These are phyloP conservation scores for Phengaris alcon DNA, from an alignment of 2,888 invertebrate genomes.

Conservation along the genomic window DNA sequence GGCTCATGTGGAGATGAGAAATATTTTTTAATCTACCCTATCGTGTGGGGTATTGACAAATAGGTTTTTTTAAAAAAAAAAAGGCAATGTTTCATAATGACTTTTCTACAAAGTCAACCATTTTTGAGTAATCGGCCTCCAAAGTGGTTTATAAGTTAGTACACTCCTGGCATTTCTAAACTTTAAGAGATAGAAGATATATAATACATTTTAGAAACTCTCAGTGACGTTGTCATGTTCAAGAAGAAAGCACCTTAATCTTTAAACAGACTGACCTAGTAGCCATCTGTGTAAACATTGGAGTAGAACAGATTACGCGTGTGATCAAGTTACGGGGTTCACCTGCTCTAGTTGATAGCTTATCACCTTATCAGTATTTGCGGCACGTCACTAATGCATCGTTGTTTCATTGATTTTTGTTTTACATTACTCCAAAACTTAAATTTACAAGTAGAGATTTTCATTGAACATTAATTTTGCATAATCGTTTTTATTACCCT, in stretches of 20 bases:
- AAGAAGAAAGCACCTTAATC: neutral
- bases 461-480: neutral
- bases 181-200: too few species aligned
- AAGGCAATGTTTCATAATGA: too few species aligned
- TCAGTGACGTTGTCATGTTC: neutral
- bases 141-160: too few species aligned
- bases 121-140: too few species aligned
- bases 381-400: slow-evolving; percentile 6
- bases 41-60: too few species aligned
- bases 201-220: too few species aligned
- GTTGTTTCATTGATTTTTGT: neutral
- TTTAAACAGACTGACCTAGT: neutral
- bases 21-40: too few species aligned
- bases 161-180: too few species aligned
- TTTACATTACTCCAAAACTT: neutral
- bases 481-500: slow-evolving; percentile 1
- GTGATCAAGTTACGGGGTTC: slow-evolving; percentile 1
- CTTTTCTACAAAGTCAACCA: too few species aligned
- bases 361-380: slow-evolving; percentile 14
- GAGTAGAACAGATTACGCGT: neutral
- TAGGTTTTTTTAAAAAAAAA: too few species aligned
- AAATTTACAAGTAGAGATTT: neutral
- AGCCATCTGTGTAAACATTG: neutral
- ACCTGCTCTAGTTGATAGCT: slow-evolving; percentile 7
- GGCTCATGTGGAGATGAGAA: too few species aligned